phyloP scores from a whole-genome alignment of 2,113 vertebrate genomes.

The Mus pahari region DNA sequence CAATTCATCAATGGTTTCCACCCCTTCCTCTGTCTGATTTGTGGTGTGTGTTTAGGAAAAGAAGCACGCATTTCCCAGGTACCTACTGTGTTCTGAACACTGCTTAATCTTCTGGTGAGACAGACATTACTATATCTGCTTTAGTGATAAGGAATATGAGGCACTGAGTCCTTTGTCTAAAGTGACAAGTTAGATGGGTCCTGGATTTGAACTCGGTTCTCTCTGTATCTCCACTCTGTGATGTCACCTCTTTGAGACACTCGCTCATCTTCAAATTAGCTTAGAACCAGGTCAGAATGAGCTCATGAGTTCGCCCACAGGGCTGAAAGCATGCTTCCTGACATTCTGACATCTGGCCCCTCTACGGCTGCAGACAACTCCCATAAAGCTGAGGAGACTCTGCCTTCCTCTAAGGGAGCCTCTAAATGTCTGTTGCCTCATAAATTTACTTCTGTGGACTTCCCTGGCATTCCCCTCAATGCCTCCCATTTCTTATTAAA shows the following conservation, averaged over 20 bases:
- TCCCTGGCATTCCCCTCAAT: background rate
- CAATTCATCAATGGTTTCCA: background rate
- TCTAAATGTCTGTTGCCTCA: background rate
- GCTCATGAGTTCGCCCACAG: background rate
- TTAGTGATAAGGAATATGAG: background rate
- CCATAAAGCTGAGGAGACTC: background rate
- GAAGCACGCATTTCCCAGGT: background rate
- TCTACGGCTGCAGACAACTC: background rate
- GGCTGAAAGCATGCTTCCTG: background rate
- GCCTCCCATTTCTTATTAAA: background rate
- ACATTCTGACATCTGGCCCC: background rate
- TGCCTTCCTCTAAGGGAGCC: background rate
- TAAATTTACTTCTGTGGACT: background rate
- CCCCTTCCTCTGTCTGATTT: background rate
- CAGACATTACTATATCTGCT: background rate
- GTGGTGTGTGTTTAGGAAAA: conserved; percentile 2
- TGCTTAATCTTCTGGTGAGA: background rate
- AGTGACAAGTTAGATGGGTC: background rate
- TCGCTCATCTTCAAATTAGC: background rate
- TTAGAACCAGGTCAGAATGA: background rate
- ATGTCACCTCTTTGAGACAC: conserved; percentile 5
- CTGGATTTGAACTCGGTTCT: background rate
- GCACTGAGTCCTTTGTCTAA: background rate
- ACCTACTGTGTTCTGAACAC: background rate
- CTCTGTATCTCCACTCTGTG: background rate